A percentile compares a stretch with the other conserved stretches of the same genome.
phyloP scores from a whole-genome alignment of 2,888 invertebrate species.

The Smittia aterrima region DNA sequence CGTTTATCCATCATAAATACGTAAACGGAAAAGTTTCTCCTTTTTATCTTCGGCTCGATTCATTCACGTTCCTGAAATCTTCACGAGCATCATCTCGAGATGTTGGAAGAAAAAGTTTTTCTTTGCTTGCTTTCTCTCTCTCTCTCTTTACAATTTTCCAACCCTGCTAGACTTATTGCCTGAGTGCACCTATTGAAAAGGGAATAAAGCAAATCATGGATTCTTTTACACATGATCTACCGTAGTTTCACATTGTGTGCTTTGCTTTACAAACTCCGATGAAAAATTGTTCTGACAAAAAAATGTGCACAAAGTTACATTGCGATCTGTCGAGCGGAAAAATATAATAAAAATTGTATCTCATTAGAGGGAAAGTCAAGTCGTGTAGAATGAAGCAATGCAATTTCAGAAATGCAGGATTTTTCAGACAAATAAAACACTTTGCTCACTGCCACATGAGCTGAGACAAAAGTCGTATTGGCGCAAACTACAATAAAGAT shows the following conservation, averaged over 20 bases:
- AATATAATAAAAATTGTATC: slow-evolving; percentile 23
- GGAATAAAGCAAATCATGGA: slow-evolving; percentile 23
- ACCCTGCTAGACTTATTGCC: slow-evolving; percentile 32
- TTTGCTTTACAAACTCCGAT: not conserved
- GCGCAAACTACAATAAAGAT: not conserved
- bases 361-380: not conserved
- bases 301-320: slow-evolving; percentile 10
- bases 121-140: not conserved
- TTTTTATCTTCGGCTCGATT: not conserved
- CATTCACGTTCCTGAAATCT: not conserved
- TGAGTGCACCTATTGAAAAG: slow-evolving; percentile 34
- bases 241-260: not conserved
- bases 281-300: slow-evolving; percentile 1
- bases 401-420: not conserved
- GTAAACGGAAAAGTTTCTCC: slow-evolving; percentile 13
- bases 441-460: not conserved
- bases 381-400: not conserved
- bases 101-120: not conserved
- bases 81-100: not conserved
- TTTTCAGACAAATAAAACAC: not conserved
- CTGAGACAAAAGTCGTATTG: not conserved
- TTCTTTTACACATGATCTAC: slow-evolving; percentile 9
- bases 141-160: not conserved
- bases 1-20: not conserved
- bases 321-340: not conserved